Evolutionary conservation across 2,797 vertebrate species (phyloP), one percentile per base, ranked within the genome.

Genomic region (Myotis planiceps): DNA sequence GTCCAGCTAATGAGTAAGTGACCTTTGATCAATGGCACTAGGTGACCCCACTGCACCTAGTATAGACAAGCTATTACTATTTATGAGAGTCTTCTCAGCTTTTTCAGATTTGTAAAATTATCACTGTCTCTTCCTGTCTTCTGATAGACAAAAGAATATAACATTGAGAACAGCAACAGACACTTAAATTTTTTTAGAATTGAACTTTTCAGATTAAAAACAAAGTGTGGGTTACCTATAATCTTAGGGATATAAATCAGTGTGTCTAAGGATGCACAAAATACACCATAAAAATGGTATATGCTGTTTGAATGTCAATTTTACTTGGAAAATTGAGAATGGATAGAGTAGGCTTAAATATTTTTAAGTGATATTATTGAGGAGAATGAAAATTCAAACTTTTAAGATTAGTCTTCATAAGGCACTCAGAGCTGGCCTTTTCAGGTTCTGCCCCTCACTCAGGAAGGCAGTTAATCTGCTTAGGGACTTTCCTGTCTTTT

Each of bases 51-150:
- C 14, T 32, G 49, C 19, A 81, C 51, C 72, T 60, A 18, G 29
- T 63, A 0, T 53, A 63, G n/a, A 66, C 6, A 81, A n/a, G 23
- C 27, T 84, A 3, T 63, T n/a, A 19, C 47, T 95, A 1, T 66
- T 27, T 79, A 5, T 78, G 18, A 78, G 29, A 60, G 72, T 32
- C 27, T 53, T 93, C 81, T 63, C 12, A 92, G 25, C 53, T 60
- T 88, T 76, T 86, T 92, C 69, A 92, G 45, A 37, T 88, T 90
- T 66, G 19, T 92, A 69, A 79, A 93, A 47, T 93, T 58, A 45
- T 23, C 58, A 18, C 0, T 88, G 58, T 78, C 14, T 93, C 37
- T 90, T 88, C 47, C 19, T 55, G 12, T 45, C 82, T 95, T 96
- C 78, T 84, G 58, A 66, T 69, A 81, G 32, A 83, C 65, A 75